Evolutionary conservation across 2,888 invertebrate genomes (phyloP).

Genomic region (Argynnis bischoffii): DNA sequence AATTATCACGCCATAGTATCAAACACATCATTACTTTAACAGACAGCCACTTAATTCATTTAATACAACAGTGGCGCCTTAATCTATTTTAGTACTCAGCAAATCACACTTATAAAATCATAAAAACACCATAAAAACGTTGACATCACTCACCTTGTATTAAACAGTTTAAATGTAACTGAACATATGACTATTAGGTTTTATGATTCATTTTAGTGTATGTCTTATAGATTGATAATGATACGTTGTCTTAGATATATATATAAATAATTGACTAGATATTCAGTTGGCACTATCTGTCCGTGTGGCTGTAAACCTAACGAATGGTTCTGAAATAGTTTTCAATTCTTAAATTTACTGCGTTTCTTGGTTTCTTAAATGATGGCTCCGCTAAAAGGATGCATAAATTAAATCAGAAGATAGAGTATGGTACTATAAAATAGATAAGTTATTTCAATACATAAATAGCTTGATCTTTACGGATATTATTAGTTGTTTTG

Average conservation of each 20-base stretch:
- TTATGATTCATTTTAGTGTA: constrained; percentile 36
- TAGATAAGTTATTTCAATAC: constrained; percentile 38
- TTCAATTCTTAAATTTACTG: constrained; percentile 30
- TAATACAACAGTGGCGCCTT: too few relatives aligned
- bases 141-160: constrained; percentile 30
- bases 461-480: constrained; percentile 37
- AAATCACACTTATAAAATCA: constrained; percentile 7
- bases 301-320: constrained; percentile 35
- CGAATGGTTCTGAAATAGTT: constrained; percentile 23
- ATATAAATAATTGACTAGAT: too few relatives aligned
- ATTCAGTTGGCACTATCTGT: constrained; percentile 14
- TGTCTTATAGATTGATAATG: constrained; percentile 50
- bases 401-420: constrained; percentile 40
- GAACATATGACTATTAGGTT: constrained; percentile 50
- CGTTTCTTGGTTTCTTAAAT: constrained; percentile 28
- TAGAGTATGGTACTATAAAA: constrained; percentile 30
- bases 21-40: too few relatives aligned
- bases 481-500: constrained; percentile 21
- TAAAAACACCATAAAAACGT: constrained; percentile 28
- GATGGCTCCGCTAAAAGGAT: constrained; percentile 41
- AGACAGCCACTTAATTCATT: too few relatives aligned
- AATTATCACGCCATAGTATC: too few relatives aligned
- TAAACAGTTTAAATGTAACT: constrained; percentile 5
- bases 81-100: background rate
- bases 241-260: constrained; percentile 42